Percentiles rank a stretch among this genome's conserved stretches.
These are phyloP conservation scores for Holacanthus passer DNA, from an alignment of 2,113 vertebrate genomes.

Conservation along the genomic window DNA sequence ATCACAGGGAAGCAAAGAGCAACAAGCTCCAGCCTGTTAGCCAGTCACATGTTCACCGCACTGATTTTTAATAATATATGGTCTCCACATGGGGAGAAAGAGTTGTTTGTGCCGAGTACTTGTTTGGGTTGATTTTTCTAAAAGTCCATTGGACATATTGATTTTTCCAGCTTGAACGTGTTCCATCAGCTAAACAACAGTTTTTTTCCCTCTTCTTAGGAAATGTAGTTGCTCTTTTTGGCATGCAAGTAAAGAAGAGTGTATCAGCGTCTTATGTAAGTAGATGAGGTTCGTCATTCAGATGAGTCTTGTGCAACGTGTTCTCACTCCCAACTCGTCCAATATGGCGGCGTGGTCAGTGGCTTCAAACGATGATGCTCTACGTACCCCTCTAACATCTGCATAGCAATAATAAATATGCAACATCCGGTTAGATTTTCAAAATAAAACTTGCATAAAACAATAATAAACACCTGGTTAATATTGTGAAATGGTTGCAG, in stretches of 20 bases:
- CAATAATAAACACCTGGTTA: too few relatives aligned
- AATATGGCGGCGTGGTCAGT: too few relatives aligned
- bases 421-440: too few relatives aligned
- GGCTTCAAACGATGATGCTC: too few relatives aligned
- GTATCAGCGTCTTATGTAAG: background rate
- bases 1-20: constrained; percentile 67
- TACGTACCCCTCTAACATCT: too few relatives aligned
- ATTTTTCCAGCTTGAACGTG: constrained; percentile 12
- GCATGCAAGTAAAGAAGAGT: background rate
- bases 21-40: constrained; percentile 71
- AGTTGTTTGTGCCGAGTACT: constrained; percentile 4
- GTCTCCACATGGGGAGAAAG: constrained; percentile 3
- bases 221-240: constrained; percentile 8
- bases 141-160: background rate
- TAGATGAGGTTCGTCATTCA: background rate
- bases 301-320: background rate
- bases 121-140: background rate
- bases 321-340: too few relatives aligned
- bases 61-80: constrained; percentile 42
- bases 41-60: constrained; percentile 32
- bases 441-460: too few relatives aligned
- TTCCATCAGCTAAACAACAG: background rate
- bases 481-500: too few relatives aligned
- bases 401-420: too few relatives aligned
- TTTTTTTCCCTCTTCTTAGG: background rate